Percentiles rank a stretch among this genome's conserved stretches.
phyloP scores from a whole-genome alignment of 2,797 vertebrate species.

The Emydoidea blandingii region DNA sequence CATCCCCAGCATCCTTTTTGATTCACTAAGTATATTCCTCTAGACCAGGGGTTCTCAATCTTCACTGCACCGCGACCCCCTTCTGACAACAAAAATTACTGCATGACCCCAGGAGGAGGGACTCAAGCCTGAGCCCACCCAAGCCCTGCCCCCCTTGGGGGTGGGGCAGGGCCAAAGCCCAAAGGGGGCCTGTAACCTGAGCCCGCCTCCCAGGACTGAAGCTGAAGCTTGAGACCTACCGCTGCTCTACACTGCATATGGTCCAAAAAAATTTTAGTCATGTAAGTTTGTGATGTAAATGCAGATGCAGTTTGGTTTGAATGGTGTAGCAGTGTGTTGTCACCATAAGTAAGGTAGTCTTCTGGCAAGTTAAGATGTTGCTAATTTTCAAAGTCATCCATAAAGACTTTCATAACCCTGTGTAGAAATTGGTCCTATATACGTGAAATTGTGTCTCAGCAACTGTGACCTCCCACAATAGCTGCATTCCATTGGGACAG shows the following conservation, averaged over 20 bases:
- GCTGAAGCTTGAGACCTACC: no score
- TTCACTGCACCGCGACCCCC: no score
- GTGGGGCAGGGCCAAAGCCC: no score
- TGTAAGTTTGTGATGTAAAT: slow-evolving; percentile 50
- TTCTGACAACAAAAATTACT: no score
- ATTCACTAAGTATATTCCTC: not conserved
- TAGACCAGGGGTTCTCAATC: not conserved
- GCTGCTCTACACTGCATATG: not conserved
- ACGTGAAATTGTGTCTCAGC: not conserved
- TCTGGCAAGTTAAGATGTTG: slow-evolving; percentile 20
- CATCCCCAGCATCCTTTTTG: not conserved
- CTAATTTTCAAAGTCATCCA: not conserved
- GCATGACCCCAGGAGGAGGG: no score
- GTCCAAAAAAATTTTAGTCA: slow-evolving; percentile 39
- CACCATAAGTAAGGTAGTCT: slow-evolving; percentile 45
- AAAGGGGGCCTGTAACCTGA: no score
- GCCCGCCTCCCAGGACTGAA: no score
- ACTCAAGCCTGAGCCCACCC: no score
- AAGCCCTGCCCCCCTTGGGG: no score
- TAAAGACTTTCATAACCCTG: not conserved
- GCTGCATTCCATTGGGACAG: no score
- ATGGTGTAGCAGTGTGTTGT: slow-evolving; percentile 22
- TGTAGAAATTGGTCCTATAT: not conserved
- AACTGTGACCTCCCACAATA: no score
- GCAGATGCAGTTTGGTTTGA: not conserved